Percentiles rank a stretch among this genome's conserved stretches.
Conservation (phyloP, 2,113 vertebrate genomes). For the Nothobranchius furzeri region DNA sequence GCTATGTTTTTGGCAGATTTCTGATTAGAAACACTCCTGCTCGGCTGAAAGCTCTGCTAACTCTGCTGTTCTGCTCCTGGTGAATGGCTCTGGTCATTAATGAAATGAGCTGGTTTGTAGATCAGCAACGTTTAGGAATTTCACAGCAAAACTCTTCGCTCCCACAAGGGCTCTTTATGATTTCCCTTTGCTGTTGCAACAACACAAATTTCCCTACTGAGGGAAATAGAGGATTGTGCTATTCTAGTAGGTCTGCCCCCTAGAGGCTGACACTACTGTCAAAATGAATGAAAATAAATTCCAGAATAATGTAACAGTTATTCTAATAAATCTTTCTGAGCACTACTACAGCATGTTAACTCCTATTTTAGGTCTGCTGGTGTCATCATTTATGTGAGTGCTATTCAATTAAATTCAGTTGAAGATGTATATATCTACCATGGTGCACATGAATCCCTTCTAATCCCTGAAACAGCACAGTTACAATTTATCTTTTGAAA, state of each 20-base stretch:
- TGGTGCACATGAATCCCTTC: background rate
- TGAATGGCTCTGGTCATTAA: background rate
- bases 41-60: background rate
- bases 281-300: slow-evolving; percentile 30
- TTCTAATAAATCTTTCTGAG: slow-evolving; percentile 22
- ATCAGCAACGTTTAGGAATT: background rate
- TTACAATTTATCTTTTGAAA: background rate
- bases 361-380: slow-evolving; percentile 32
- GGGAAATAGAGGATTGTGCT: background rate
- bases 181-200: background rate
- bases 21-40: background rate
- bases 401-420: slow-evolving; percentile 26
- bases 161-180: slow-evolving; percentile 6
- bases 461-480: slow-evolving; percentile 16
- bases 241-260: background rate
- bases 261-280: slow-evolving; percentile 17
- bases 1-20: background rate
- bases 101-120: background rate
- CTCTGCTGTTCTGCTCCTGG: background rate
- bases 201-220: background rate
- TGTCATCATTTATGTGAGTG: slow-evolving; percentile 22
- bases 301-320: slow-evolving; percentile 25
- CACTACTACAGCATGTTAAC: slow-evolving; percentile 38
- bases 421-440: background rate
- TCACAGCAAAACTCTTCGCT: background rate